Base-by-base conservation (phyloP, 2,113 vertebrate species). In the Morone chrysops region DNA sequence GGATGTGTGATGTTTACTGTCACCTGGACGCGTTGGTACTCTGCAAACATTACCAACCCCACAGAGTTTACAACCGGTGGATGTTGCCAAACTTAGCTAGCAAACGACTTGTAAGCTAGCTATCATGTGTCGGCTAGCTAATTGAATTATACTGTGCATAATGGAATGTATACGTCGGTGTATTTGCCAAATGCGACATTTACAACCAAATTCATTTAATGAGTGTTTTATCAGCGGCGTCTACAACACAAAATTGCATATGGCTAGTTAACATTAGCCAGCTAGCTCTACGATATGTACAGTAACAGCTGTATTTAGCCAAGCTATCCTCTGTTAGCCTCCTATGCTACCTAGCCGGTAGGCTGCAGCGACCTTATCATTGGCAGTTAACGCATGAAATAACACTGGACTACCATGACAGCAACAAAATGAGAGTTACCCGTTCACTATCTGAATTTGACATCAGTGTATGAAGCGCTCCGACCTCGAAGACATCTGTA, bases 261-360 rank as follows among this genome's bases (percentile, higher is more conserved):
- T 8, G 4, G 5, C 36, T 59, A 53, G 62, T 71, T 62, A 61
- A 8, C 47, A 31, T 56, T 69, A 79, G 54, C 45, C 54, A 38
- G 22, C 40, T 77, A 80, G 40, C 12, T 70, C 20, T 22, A 5
- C 31, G 4, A 9, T 25, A 25, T 36, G 17, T 51, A 51, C 75
- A 71, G 60, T 57, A 57, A 38, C 20, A 41, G 59, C 40, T 56
- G 67, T 51, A 60, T 40, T 76, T 63, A 81, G 56, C 43, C 45
- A 16, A 47, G 66, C 59, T 68, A 73, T 77, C 78, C 73, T 41
- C 8, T 4, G 48, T 71, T 89, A 92, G 89, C 89, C 43, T 72
- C 61, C 7, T 40, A 9, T 60, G 76, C 75, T 84, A 85, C 78
- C 69, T 66, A 85, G 63, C 76, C 47, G 61, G 17, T 8, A 17